Evolutionary conservation across 1,140 invertebrate species (phyloP).

Genomic region (Littorina saxatilis): DNA sequence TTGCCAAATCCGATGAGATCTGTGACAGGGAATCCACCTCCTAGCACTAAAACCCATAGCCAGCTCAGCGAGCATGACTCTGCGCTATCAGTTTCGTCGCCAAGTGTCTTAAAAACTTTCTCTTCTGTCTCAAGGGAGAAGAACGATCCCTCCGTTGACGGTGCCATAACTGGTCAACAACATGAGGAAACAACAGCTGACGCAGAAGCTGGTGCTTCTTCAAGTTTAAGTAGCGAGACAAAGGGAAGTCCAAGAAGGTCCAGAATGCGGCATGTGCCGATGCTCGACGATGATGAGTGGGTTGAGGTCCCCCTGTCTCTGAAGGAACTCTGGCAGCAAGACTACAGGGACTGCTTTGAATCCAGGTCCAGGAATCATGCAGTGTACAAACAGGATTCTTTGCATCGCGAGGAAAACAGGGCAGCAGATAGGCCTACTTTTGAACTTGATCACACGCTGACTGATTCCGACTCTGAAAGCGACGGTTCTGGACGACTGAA

Average conservation of each 20-base stretch:
- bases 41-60: neutral
- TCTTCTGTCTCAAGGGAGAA: neutral
- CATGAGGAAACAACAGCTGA: neutral
- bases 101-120: too few species aligned
- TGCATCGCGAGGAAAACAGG: too few species aligned
- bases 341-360: neutral
- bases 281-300: neutral
- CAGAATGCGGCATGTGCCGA: too few species aligned
- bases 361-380: neutral
- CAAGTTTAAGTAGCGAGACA: too few species aligned
- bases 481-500: neutral
- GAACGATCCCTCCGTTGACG: too few species aligned
- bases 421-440: too few species aligned
- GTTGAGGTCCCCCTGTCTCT: neutral
- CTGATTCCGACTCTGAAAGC: conserved; percentile 11
- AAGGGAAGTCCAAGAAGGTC: too few species aligned
- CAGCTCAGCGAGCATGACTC: neutral
- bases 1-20: neutral
- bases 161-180: neutral
- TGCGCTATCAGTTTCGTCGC: neutral
- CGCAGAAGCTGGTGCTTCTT: too few species aligned
- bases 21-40: neutral
- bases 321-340: neutral
- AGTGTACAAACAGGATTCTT: neutral
- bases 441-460: neutral